A percentile compares a stretch with the other conserved stretches of the same genome.
Conservation (phyloP, 2,888 invertebrate species). For the Zelleria hepariella region DNA sequence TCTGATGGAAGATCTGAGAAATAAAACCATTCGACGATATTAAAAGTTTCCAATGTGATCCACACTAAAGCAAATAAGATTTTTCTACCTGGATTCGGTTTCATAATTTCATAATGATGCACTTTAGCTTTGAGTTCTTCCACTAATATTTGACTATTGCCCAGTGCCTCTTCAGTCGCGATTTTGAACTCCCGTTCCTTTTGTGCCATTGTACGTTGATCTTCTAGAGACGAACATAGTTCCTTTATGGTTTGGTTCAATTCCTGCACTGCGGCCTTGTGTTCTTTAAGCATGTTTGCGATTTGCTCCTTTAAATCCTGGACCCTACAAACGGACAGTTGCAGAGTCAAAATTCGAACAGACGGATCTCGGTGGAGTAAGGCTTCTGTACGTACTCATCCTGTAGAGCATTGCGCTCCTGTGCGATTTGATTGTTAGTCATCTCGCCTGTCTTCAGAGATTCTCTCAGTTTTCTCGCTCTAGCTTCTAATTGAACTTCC, state of each 20-base stretch:
- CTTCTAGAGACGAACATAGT: slow-evolving; percentile 30
- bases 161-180: slow-evolving; percentile 27
- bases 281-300: slow-evolving; percentile 33
- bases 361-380: not conserved
- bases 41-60: not conserved
- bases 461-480: slow-evolving; percentile 58
- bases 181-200: slow-evolving; percentile 35
- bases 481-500: slow-evolving; percentile 55
- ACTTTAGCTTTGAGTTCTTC: slow-evolving; percentile 44
- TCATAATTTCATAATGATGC: slow-evolving; percentile 41
- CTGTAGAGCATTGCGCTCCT: slow-evolving; percentile 48
- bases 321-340: slow-evolving; percentile 26
- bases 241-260: slow-evolving; percentile 42
- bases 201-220: slow-evolving; percentile 27
- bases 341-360: not conserved
- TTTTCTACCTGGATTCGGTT: slow-evolving; percentile 42
- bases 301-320: slow-evolving; percentile 44
- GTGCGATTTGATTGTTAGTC: slow-evolving; percentile 40
- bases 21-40: not conserved
- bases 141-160: slow-evolving; percentile 30
- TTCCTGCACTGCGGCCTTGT: slow-evolving; percentile 37
- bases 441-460: slow-evolving; percentile 58
- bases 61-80: not conserved
- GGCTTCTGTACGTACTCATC: slow-evolving; percentile 34
- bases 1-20: slow-evolving; percentile 50